Percentiles rank a stretch among this genome's conserved stretches.
These are phyloP conservation scores for Papilio dardanus DNA, from an alignment of 1,140 invertebrate genomes.

Conservation along the genomic window DNA sequence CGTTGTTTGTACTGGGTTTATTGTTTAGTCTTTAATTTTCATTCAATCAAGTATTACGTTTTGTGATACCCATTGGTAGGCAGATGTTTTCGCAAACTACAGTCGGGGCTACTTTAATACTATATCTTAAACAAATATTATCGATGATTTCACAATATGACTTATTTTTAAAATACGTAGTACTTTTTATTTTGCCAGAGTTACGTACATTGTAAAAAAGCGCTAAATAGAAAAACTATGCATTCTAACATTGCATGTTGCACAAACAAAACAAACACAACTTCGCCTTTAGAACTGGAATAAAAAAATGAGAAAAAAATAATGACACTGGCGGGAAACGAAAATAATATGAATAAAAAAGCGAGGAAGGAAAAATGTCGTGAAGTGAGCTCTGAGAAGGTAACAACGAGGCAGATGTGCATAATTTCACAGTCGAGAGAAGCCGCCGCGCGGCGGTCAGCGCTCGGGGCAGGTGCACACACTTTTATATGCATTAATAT, in stretches of 20 bases:
- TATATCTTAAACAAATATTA: too few species aligned
- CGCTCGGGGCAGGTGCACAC: constrained; percentile 51
- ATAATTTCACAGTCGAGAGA: constrained; percentile 74
- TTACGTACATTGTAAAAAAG: constrained; percentile 32
- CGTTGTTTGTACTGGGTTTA: background rate
- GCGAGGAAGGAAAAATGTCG: constrained; percentile 38
- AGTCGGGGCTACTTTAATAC: background rate
- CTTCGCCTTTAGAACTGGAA: background rate
- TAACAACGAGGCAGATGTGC: constrained; percentile 59
- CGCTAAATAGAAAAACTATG: background rate
- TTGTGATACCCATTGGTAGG: background rate
- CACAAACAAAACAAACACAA: constrained; percentile 4
- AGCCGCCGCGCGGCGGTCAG: constrained; percentile 58
- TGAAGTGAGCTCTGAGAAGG: constrained; percentile 28
- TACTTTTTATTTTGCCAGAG: background rate
- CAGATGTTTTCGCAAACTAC: background rate
- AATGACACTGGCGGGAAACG: constrained; percentile 17
- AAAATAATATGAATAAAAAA: constrained; percentile 34
- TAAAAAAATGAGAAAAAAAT: constrained; percentile 16
- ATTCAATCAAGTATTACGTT: constrained; percentile 9
- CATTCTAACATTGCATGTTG: constrained; percentile 6
- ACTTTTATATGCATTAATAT: constrained; percentile 29
- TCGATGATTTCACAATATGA: background rate
- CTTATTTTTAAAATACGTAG: background rate
- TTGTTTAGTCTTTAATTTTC: constrained; percentile 4